A percentile compares a stretch with the other conserved stretches of the same genome.
phyloP scores from a whole-genome alignment of 2,888 invertebrate species.

The Dastarcus helophoroides region DNA sequence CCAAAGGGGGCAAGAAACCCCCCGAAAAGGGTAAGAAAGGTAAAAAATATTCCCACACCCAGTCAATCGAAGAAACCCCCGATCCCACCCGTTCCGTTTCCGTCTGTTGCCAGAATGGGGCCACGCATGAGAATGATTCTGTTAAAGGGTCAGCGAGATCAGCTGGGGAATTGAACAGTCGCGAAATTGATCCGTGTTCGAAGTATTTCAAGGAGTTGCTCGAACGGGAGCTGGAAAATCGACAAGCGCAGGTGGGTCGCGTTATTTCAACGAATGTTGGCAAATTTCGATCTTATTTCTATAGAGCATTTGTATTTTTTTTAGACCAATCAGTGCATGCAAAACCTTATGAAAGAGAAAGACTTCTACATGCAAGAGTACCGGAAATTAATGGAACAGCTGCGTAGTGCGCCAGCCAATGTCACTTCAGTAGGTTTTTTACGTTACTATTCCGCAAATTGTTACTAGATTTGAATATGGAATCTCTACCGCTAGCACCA shows the following conservation, averaged over 20 bases:
- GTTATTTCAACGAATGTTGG: neutral
- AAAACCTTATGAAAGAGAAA: slow-evolving; percentile 31
- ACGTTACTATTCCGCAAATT: too few species aligned
- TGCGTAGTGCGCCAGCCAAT: slow-evolving; percentile 20
- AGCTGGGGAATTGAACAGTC: slow-evolving; percentile 8
- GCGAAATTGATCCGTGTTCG: slow-evolving; percentile 21
- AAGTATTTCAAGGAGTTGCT: slow-evolving; percentile 22
- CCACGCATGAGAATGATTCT: too few species aligned
- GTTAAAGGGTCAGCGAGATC: too few species aligned
- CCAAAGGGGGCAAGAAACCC: slow-evolving; percentile 4
- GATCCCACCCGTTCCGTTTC: slow-evolving; percentile 7
- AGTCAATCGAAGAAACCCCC: slow-evolving; percentile 5
- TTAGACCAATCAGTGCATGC: neutral
- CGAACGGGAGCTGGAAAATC: slow-evolving; percentile 24
- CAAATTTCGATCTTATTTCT: neutral
- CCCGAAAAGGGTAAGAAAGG: slow-evolving; percentile 5
- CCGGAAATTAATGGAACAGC: slow-evolving; percentile 32
- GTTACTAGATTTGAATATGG: too few species aligned
- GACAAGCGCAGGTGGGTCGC: slow-evolving; percentile 19
- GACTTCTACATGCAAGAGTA: slow-evolving; percentile 43
- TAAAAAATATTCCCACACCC: slow-evolving; percentile 4
- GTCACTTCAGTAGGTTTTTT: too few species aligned
- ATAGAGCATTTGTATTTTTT: neutral
- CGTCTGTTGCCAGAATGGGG: slow-evolving; percentile 9
- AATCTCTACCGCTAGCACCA: too few species aligned